Evolutionary conservation across 2,113 vertebrate genomes (phyloP).

Genomic region (Geothlypis trichas): DNA sequence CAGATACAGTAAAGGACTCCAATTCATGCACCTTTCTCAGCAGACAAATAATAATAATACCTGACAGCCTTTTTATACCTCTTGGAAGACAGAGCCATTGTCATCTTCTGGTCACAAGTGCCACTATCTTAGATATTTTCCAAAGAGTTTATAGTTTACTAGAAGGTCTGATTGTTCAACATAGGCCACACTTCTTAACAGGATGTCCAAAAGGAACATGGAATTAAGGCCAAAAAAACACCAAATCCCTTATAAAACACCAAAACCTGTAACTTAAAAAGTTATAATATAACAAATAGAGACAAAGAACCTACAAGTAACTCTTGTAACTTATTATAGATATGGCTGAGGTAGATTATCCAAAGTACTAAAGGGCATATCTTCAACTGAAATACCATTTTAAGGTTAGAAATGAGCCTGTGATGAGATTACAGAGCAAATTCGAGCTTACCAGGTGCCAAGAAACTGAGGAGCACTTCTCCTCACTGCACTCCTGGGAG

Average conservation of each 20-base stretch:
- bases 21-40: background rate
- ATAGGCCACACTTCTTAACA: fast-evolving
- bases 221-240: background rate
- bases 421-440: background rate
- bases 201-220: background rate
- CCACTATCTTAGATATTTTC: background rate
- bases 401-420: background rate
- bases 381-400: background rate
- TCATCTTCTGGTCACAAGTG: background rate
- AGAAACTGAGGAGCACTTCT: fast-evolving
- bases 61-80: background rate
- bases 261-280: background rate
- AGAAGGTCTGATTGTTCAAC: background rate
- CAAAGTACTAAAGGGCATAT: background rate
- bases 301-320: background rate
- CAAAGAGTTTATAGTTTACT: background rate
- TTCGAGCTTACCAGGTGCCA: background rate
- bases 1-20: background rate
- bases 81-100: background rate
- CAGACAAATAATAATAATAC: background rate
- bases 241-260: background rate
- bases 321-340: background rate
- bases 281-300: background rate
- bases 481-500: background rate
- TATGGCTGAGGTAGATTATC: background rate